Conservation (phyloP, 2,888 invertebrate species). For the Parnassius glacialis region DNA sequence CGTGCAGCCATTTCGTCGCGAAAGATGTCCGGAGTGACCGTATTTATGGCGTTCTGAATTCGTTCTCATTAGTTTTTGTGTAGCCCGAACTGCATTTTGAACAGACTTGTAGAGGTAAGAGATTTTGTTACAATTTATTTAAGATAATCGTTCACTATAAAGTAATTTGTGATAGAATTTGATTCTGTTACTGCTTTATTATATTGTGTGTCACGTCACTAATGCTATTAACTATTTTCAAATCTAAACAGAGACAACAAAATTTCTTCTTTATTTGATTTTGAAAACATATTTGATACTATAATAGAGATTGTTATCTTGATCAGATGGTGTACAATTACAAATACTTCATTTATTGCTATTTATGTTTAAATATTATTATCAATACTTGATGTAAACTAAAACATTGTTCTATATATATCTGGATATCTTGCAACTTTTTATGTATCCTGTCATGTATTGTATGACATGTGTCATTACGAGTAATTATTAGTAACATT, state of each 20-base stretch:
- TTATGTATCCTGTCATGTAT: constrained; percentile 18
- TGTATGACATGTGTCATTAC: constrained; percentile 17
- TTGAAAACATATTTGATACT: neutral
- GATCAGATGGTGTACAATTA: neutral
- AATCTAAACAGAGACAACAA: constrained; percentile 7
- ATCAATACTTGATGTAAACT: neutral
- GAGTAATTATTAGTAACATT: constrained; percentile 14
- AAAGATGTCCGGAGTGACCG: constrained; percentile 69
- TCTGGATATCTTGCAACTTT: constrained; percentile 5
- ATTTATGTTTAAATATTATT: too few relatives aligned
- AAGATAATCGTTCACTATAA: constrained; percentile 12
- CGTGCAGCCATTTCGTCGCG: constrained; percentile 71
- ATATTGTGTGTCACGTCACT: constrained; percentile 21
- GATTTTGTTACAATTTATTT: constrained; percentile 24
- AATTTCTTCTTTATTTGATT: constrained; percentile 13
- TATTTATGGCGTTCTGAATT: constrained; percentile 65
- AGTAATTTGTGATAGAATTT: constrained; percentile 1
- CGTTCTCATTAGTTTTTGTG: constrained; percentile 62
- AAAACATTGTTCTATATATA: neutral
- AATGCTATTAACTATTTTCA: constrained; percentile 13
- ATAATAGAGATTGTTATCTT: constrained; percentile 3
- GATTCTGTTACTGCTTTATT: constrained; percentile 17
- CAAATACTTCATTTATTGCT: too few relatives aligned
- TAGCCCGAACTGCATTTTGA: constrained; percentile 53
- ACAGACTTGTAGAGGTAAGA: constrained; percentile 57